Percentiles rank a stretch among this genome's conserved stretches.
Conservation (phyloP, 1,140 invertebrate species). For the Lucilia sericata region DNA sequence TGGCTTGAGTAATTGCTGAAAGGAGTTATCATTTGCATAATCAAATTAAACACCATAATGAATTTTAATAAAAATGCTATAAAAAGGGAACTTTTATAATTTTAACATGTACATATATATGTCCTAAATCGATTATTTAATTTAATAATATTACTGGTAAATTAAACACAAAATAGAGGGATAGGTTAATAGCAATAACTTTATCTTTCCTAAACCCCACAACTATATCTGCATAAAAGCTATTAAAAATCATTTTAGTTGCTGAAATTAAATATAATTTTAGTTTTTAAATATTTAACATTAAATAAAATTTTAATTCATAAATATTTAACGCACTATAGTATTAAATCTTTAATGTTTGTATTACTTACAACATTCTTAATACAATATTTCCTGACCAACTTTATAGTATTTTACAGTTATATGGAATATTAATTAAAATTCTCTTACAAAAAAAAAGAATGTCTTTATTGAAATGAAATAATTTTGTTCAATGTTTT, state of each 20-base stretch:
- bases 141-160: background rate
- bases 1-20: conserved; percentile 31
- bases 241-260: too few relatives aligned
- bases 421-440: background rate
- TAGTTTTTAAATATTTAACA: too few relatives aligned
- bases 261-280: too few relatives aligned
- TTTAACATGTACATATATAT: background rate
- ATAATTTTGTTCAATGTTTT: background rate
- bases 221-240: too few relatives aligned
- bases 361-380: too few relatives aligned
- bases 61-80: background rate
- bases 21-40: conserved; percentile 33
- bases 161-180: background rate
- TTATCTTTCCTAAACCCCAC: too few relatives aligned
- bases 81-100: too few relatives aligned
- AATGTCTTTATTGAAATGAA: background rate
- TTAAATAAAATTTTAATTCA: too few relatives aligned
- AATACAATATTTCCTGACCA: too few relatives aligned
- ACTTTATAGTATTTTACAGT: background rate
- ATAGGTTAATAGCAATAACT: background rate
- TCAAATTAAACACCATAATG: background rate
- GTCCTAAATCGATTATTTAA: background rate
- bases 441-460: background rate
- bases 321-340: too few relatives aligned
- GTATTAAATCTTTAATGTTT: too few relatives aligned